A percentile compares a stretch with the other conserved stretches of the same genome.
Conservation (phyloP, 92 coral and sea anemone genomes). For the Epizoanthus ramosus region DNA sequence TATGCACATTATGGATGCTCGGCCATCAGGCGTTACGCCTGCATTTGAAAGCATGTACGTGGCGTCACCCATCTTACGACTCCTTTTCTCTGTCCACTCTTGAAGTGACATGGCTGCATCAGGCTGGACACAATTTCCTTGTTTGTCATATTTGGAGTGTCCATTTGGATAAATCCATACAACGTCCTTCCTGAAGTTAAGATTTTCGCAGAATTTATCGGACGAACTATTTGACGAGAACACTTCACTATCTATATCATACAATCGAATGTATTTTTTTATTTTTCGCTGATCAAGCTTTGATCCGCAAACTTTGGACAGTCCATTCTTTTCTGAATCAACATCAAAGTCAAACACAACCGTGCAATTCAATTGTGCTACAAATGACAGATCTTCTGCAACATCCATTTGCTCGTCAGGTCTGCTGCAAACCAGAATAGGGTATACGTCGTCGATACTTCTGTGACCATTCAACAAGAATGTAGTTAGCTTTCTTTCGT, state of each 20-base stretch:
- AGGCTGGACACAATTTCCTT: slow-evolving; percentile 37
- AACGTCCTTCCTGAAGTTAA: slow-evolving; percentile 32
- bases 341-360: slow-evolving; percentile 40
- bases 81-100: slow-evolving; percentile 43
- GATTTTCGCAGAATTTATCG: slow-evolving; percentile 34
- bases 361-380: slow-evolving; percentile 37
- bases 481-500: slow-evolving; percentile 29
- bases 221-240: slow-evolving; percentile 15
- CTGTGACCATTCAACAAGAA: slow-evolving; percentile 34
- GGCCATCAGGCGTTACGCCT: slow-evolving; percentile 36
- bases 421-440: slow-evolving; percentile 26
- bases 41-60: slow-evolving; percentile 22
- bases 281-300: slow-evolving; percentile 26
- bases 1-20: slow-evolving; percentile 39
- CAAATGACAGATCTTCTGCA: slow-evolving; percentile 24
- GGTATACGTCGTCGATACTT: slow-evolving; percentile 22
- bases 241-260: slow-evolving; percentile 41
- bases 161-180: slow-evolving; percentile 41
- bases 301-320: slow-evolving; percentile 24
- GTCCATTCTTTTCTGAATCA: slow-evolving; percentile 36
- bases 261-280: slow-evolving; percentile 20
- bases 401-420: slow-evolving; percentile 19
- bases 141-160: slow-evolving; percentile 30
- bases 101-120: slow-evolving; percentile 33
- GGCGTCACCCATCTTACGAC: slow-evolving; percentile 39